phyloP scores from a whole-genome alignment of 1,140 invertebrate genomes.

The Ectropis grisescens region DNA sequence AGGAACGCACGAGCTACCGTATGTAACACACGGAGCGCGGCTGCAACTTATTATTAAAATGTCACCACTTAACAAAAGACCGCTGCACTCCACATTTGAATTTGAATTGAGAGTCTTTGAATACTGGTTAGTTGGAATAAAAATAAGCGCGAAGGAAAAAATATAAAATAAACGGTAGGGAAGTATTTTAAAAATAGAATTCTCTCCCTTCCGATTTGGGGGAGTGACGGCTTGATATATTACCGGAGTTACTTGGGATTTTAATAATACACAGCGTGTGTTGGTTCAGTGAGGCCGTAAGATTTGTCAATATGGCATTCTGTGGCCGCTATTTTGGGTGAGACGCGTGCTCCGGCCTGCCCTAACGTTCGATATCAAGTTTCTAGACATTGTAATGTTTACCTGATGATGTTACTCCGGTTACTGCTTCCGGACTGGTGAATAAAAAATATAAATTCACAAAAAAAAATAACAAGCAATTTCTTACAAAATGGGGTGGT shows the following conservation, averaged over 20 bases:
- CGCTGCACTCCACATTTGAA: constrained; percentile 10
- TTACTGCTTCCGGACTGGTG: constrained; percentile 28
- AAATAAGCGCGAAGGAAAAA: constrained; percentile 58
- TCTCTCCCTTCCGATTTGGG: constrained; percentile 37
- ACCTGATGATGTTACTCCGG: constrained; percentile 18
- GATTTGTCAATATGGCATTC: constrained; percentile 64
- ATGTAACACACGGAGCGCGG: constrained; percentile 35
- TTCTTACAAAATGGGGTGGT: too few species aligned
- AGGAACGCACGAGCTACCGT: constrained; percentile 40
- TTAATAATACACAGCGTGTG: constrained; percentile 62
- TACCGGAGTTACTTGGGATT: constrained; percentile 58
- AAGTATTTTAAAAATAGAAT: constrained; percentile 64
- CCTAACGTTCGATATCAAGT: constrained; percentile 27
- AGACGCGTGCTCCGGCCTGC: constrained; percentile 40
- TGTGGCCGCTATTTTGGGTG: constrained; percentile 56
- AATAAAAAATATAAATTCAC: too few species aligned
- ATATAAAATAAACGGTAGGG: constrained; percentile 60
- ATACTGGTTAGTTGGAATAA: constrained; percentile 30
- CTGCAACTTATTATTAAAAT: constrained; percentile 52
- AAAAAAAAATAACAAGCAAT: too few species aligned
- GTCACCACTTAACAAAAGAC: constrained; percentile 38
- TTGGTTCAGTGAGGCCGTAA: constrained; percentile 60
- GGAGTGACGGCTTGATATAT: constrained; percentile 59
- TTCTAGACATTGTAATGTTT: constrained; percentile 44
- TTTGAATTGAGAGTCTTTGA: constrained; percentile 19